Conservation (phyloP, 2,113 vertebrate genomes). For the Sylvia atricapilla region DNA sequence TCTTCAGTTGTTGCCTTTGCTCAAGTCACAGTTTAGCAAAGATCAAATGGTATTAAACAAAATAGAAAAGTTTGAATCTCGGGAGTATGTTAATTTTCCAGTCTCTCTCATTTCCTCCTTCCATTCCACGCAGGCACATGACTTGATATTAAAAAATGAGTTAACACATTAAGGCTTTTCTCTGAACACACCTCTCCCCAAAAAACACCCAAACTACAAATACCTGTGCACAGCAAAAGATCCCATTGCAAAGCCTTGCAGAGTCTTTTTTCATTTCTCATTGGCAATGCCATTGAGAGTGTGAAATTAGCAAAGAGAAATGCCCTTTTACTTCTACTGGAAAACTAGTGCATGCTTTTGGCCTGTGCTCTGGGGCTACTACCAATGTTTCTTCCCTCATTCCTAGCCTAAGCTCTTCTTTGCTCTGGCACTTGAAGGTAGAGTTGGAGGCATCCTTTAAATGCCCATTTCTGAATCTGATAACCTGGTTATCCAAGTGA, state of each 20-base stretch:
- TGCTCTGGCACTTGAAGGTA: not conserved
- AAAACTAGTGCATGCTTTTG: fast-evolving
- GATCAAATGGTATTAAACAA: not conserved
- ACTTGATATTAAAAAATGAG: not conserved
- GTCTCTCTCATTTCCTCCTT: not conserved
- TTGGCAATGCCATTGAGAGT: not conserved
- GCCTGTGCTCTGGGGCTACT: not conserved
- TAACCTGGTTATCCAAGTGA: not conserved
- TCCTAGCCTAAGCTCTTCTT: not conserved
- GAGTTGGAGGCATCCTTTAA: not conserved
- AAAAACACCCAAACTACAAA: not conserved
- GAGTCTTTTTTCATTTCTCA: not conserved
- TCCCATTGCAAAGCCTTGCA: not conserved
- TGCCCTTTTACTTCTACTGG: not conserved
- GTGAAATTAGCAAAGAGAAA: not conserved
- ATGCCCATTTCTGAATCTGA: not conserved
- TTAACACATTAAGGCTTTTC: not conserved
- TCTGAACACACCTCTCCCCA: not conserved
- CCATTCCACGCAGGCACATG: not conserved
- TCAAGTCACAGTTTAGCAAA: not conserved
- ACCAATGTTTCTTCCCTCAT: not conserved
- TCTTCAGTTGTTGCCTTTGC: not conserved
- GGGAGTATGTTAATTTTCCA: not conserved
- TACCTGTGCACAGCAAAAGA: not conserved
- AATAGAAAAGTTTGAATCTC: not conserved